phyloP scores from a whole-genome alignment of 2,113 vertebrate species.

The Orientallactaga bullata region DNA sequence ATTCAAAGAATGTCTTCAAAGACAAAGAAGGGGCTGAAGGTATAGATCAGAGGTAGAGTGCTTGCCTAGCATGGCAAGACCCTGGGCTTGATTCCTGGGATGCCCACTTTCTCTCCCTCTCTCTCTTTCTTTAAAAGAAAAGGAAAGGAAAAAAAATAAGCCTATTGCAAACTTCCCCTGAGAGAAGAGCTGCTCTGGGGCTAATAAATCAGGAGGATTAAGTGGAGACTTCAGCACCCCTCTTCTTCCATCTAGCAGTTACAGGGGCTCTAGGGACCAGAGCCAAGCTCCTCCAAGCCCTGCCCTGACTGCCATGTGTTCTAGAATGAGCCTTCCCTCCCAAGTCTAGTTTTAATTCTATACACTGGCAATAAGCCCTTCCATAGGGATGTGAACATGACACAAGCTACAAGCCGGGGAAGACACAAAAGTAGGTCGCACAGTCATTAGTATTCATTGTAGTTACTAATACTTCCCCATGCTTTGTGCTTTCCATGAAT shows the following conservation, averaged over 20 bases:
- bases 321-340: not conserved
- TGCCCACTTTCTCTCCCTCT: not conserved
- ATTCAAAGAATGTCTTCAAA: not conserved
- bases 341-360: not conserved
- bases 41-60: not conserved
- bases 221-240: rapidly evolving
- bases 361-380: not conserved
- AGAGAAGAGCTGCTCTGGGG: not conserved
- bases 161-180: not conserved
- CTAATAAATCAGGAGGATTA: too few relatives aligned
- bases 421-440: not conserved
- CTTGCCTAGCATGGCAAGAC: too few relatives aligned
- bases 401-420: not conserved
- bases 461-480: slow-evolving; percentile 6
- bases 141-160: not conserved
- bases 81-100: not conserved
- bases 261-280: rapidly evolving
- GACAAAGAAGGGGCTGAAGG: not conserved
- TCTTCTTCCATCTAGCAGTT: not conserved
- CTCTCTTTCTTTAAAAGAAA: not conserved
- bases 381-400: not conserved
- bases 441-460: not conserved
- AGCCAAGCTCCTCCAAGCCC: not conserved
- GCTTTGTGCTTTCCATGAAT: not conserved
- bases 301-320: not conserved